These are phyloP conservation scores for Tragelaphus scriptus DNA, from an alignment of 2,113 vertebrate species.

Conservation along the genomic window DNA sequence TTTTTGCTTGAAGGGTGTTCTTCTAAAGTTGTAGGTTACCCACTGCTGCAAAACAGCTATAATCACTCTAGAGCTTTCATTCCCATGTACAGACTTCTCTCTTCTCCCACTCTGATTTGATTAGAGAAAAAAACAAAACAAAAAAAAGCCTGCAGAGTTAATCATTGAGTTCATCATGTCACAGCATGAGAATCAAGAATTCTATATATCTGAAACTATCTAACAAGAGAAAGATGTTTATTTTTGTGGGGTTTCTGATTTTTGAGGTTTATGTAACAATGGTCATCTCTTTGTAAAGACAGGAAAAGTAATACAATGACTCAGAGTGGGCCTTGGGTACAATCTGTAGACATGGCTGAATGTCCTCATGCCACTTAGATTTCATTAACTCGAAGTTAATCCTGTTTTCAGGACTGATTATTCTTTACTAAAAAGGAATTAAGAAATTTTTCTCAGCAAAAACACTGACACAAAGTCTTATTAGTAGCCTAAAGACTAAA, in stretches of 20 bases:
- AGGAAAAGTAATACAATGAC: background rate
- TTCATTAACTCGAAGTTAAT: constrained; percentile 26
- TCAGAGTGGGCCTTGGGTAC: background rate
- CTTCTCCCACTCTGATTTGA: background rate
- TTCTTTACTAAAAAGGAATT: constrained; percentile 16
- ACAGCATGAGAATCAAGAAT: background rate
- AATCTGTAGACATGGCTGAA: background rate
- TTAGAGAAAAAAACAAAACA: background rate
- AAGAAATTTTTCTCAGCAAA: constrained; percentile 27
- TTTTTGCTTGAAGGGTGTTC: background rate
- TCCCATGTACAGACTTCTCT: background rate
- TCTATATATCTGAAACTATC: background rate
- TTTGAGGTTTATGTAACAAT: background rate
- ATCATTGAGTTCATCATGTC: background rate
- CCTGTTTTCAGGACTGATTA: background rate
- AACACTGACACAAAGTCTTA: constrained; percentile 17
- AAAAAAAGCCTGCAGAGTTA: background rate
- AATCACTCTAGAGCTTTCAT: background rate
- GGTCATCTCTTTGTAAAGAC: background rate
- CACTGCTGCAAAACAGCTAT: background rate
- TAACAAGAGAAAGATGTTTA: background rate
- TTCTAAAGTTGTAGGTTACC: background rate
- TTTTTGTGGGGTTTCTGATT: background rate
- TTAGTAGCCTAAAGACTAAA: constrained; percentile 34
- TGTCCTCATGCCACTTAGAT: background rate